Conservation (phyloP, 2,888 invertebrate genomes). For the Osmoderma eremita region DNA sequence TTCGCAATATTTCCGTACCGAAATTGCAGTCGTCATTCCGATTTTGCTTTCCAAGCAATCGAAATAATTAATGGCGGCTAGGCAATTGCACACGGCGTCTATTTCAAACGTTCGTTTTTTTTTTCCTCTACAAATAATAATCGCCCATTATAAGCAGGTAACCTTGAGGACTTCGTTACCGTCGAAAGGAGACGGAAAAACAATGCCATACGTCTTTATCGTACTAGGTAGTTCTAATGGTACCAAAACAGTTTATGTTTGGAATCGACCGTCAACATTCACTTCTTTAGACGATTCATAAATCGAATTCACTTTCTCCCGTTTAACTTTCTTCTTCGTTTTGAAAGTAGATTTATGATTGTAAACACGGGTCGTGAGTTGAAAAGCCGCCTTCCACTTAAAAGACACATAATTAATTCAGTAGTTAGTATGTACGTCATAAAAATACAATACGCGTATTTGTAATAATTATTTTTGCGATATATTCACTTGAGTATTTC, state of each 20-base stretch:
- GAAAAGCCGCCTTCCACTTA: conserved; percentile 26
- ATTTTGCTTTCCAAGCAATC: conserved; percentile 11
- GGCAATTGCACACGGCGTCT: conserved; percentile 20
- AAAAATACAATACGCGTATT: conserved; percentile 25
- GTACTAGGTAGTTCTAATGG: conserved; percentile 16
- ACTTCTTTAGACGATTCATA: conserved; percentile 31
- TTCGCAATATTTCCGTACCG: conserved; percentile 11
- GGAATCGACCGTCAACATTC: conserved; percentile 24
- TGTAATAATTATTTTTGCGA: conserved; percentile 30
- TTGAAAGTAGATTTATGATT: conserved; percentile 53
- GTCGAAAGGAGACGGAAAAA: conserved; percentile 25
- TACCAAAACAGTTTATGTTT: conserved; percentile 10
- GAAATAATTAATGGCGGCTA: conserved; percentile 20
- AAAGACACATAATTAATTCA: conserved; percentile 19
- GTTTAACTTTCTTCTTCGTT: conserved; percentile 52
- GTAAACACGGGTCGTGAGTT: conserved; percentile 38
- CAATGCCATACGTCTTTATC: conserved; percentile 17
- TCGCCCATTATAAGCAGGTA: conserved; percentile 22
- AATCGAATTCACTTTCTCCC: conserved; percentile 52
- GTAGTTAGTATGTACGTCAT: conserved; percentile 10
- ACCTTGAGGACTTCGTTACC: conserved; percentile 28
- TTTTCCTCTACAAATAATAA: conserved; percentile 28
- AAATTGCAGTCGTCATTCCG: conserved; percentile 14
- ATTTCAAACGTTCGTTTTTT: conserved; percentile 13
- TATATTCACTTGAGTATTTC: conserved; percentile 11